phyloP scores from a whole-genome alignment of 23 tunicate species.

The Botrylloides violaceus region DNA sequence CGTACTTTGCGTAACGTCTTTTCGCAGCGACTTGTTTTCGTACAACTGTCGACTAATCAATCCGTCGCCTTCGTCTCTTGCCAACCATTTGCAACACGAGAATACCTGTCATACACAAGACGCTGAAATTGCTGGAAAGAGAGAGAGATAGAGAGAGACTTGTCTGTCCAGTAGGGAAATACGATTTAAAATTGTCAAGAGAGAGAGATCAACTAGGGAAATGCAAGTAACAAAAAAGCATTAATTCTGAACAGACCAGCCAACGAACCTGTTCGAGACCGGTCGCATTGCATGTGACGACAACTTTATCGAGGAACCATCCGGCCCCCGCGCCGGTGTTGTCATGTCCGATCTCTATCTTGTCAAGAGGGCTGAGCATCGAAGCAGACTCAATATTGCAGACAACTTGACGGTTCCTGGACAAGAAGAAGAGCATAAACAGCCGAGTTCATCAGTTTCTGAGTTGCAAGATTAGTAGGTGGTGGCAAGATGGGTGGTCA shows the following conservation, averaged over 20 bases:
- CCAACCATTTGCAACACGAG: conserved; percentile 86
- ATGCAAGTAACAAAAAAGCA: background rate
- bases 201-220: too few relatives aligned
- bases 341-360: conserved; percentile 97
- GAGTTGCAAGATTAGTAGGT: too few relatives aligned
- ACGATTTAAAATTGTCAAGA: too few relatives aligned
- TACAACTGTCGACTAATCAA: conserved; percentile 60
- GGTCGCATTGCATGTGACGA: conserved; percentile 60
- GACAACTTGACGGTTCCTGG: conserved; percentile 79
- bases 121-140: too few relatives aligned
- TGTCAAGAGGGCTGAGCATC: conserved; percentile 72
- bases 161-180: too few relatives aligned
- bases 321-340: conserved; percentile 84
- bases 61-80: conserved; percentile 92
- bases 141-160: too few relatives aligned
- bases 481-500: too few relatives aligned
- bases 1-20: conserved; percentile 73
- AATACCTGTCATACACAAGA: conserved; percentile 40
- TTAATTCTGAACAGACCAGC: background rate
- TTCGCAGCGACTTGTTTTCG: conserved; percentile 68
- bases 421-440: background rate
- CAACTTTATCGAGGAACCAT: conserved; percentile 87
- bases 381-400: conserved; percentile 68
- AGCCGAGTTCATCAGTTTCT: too few relatives aligned
- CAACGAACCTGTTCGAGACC: conserved; percentile 77